These are phyloP conservation scores for Desmodus rotundus DNA, from an alignment of 2,113 vertebrate species.

Conservation along the genomic window DNA sequence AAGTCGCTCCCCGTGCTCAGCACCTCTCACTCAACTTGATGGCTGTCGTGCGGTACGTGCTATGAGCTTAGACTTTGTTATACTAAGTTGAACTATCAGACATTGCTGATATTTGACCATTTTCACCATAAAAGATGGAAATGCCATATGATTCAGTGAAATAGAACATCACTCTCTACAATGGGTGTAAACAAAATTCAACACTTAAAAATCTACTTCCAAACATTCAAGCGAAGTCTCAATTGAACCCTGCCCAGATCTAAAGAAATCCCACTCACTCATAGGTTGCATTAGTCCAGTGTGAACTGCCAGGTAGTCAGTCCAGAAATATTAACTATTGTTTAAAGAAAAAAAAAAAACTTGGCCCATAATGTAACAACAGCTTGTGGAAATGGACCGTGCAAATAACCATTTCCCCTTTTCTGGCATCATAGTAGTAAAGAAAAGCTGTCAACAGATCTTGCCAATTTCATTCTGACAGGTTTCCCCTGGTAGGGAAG, in stretches of 20 bases:
- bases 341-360: background rate
- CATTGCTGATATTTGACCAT: background rate
- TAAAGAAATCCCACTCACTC: background rate
- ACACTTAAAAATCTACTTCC: background rate
- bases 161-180: background rate
- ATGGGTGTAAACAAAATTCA: background rate
- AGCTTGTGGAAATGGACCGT: constrained; percentile 44
- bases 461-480: constrained; percentile 38
- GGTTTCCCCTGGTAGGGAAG: background rate
- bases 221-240: background rate
- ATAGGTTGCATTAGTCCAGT: background rate
- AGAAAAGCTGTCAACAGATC: constrained; percentile 50
- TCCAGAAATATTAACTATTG: constrained; percentile 42
- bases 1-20: background rate
- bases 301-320: background rate
- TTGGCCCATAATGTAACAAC: constrained; percentile 12
- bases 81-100: background rate
- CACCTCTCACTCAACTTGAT: background rate
- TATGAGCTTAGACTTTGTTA: background rate
- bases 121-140: background rate
- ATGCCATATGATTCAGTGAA: background rate
- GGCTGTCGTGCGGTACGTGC: background rate
- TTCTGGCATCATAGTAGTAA: constrained; percentile 33
- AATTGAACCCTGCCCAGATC: background rate
- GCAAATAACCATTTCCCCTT: constrained; percentile 49